Evolutionary conservation across 2,888 invertebrate genomes (phyloP).

Genomic region (Esperia sulphurella): DNA sequence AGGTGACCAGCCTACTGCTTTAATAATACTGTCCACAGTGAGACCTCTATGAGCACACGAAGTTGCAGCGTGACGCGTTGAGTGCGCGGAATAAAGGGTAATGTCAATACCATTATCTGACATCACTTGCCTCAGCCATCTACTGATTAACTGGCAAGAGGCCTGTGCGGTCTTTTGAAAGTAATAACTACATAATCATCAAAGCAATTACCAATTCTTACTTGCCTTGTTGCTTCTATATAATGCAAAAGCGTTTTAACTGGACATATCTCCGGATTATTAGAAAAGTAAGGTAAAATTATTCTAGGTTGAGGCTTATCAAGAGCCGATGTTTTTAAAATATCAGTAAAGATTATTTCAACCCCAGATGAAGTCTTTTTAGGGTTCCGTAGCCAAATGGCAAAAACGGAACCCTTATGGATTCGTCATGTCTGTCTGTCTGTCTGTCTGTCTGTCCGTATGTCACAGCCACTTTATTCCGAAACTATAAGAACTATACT

Average conservation of each 20-base stretch:
- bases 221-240: neutral
- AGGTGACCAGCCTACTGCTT: slow-evolving; percentile 1
- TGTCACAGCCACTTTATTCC: too few species aligned
- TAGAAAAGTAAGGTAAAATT: neutral
- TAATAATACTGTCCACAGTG: neutral
- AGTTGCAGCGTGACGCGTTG: slow-evolving; percentile 10
- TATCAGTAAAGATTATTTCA: neutral
- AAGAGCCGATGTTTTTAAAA: neutral
- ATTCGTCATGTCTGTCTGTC: too few species aligned
- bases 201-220: neutral
- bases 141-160: neutral
- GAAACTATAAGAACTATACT: too few species aligned
- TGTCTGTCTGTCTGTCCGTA: too few species aligned
- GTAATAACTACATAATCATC: neutral
- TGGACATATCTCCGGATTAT: neutral
- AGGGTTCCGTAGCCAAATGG: too few species aligned
- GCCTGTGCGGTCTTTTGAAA: neutral
- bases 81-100: slow-evolving; percentile 5
- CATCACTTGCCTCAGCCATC: slow-evolving; percentile 1
- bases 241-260: neutral
- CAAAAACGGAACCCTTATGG: too few species aligned
- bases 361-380: too few species aligned
- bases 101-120: slow-evolving; percentile 5
- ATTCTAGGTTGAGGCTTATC: neutral
- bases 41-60: slow-evolving; percentile 1